phyloP scores from a whole-genome alignment of 1,140 invertebrate genomes.

The Anoplophora glabripennis region DNA sequence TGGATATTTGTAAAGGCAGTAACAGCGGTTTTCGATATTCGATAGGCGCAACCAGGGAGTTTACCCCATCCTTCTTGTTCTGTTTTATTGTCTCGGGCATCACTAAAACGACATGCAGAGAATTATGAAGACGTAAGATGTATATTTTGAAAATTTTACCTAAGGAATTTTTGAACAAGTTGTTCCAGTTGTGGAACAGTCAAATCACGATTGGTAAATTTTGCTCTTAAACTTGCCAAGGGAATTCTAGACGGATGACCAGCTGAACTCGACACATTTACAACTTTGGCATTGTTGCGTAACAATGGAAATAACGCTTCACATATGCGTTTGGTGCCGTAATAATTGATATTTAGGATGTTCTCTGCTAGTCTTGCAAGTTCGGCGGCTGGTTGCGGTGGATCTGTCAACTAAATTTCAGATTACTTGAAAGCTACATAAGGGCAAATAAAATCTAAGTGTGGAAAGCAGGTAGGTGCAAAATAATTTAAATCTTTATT shows the following conservation, averaged over 20 bases:
- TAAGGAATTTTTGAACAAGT: constrained; percentile 64
- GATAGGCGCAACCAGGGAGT: constrained; percentile 53
- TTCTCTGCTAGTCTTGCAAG: constrained; percentile 67
- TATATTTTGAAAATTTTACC: constrained; percentile 44
- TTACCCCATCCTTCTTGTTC: constrained; percentile 58
- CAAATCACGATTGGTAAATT: constrained; percentile 54
- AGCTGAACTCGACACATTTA: constrained; percentile 68
- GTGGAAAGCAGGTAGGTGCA: too few relatives aligned
- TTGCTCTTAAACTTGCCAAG: constrained; percentile 51
- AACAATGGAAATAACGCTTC: constrained; percentile 67
- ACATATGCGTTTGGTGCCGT: constrained; percentile 60
- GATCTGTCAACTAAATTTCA: too few relatives aligned
- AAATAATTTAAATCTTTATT: too few relatives aligned
- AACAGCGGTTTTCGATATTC: constrained; percentile 65
- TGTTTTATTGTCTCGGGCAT: constrained; percentile 55
- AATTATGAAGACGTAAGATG: not conserved
- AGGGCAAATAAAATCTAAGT: too few relatives aligned
- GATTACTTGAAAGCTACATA: too few relatives aligned
- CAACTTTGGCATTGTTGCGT: constrained; percentile 63
- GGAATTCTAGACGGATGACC: constrained; percentile 60
- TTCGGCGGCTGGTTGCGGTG: too few relatives aligned
- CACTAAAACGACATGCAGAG: constrained; percentile 22
- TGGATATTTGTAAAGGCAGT: constrained; percentile 61
- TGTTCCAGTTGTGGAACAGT: constrained; percentile 57
- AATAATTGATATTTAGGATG: constrained; percentile 68